Percentiles rank a stretch among this genome's conserved stretches.
These are phyloP conservation scores for Cheilosia urbana DNA, from an alignment of 2,888 invertebrate genomes.

Conservation along the genomic window DNA sequence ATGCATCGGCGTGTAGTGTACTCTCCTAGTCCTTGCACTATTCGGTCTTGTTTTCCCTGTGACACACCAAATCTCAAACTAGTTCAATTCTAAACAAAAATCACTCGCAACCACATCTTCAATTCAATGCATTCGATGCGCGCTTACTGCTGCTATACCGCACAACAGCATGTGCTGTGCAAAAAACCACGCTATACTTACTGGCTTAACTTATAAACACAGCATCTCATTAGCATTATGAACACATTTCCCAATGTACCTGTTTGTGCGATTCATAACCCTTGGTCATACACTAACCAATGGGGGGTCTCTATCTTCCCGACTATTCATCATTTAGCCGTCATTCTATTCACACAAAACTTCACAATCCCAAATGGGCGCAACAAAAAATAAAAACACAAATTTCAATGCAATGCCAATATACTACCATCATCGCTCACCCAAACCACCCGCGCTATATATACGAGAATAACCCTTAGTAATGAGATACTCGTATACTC, in stretches of 20 bases:
- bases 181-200: constrained; percentile 23
- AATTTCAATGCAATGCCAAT: constrained; percentile 53
- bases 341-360: constrained; percentile 64
- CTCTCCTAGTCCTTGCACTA: no score
- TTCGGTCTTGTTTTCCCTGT: neutral
- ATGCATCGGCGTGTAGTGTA: neutral
- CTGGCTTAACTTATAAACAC: constrained; percentile 56
- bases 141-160: constrained; percentile 28
- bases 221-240: constrained; percentile 73
- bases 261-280: constrained; percentile 32
- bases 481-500: constrained; percentile 66
- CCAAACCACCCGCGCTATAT: constrained; percentile 26
- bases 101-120: neutral
- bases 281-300: neutral
- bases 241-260: constrained; percentile 26
- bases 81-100: constrained; percentile 27
- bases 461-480: constrained; percentile 70
- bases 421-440: constrained; percentile 21
- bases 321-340: constrained; percentile 67
- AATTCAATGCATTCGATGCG: constrained; percentile 24
- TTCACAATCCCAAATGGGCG: constrained; percentile 33
- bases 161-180: constrained; percentile 25
- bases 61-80: constrained; percentile 17
- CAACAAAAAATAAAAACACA: constrained; percentile 32
- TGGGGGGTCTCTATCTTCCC: constrained; percentile 14